These are phyloP conservation scores for Acleris emargana DNA, from an alignment of 2,888 invertebrate genomes.

Conservation along the genomic window DNA sequence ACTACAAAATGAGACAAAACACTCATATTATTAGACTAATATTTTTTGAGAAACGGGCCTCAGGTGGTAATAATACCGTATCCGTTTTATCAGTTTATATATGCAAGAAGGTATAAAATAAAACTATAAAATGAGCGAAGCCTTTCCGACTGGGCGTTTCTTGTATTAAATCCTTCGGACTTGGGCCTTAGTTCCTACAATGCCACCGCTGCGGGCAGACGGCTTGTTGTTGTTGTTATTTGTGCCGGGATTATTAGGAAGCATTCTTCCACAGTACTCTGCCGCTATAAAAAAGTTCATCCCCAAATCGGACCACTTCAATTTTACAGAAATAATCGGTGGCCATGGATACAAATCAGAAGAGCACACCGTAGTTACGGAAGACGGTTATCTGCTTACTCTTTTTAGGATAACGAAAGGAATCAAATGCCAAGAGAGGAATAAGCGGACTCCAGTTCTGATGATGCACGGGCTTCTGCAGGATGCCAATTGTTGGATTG, in stretches of 20 bases:
- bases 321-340: conserved; percentile 54
- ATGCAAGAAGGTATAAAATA: background rate
- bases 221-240: conserved; percentile 15
- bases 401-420: conserved; percentile 56
- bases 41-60: no score
- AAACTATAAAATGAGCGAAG: background rate
- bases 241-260: conserved; percentile 4
- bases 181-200: conserved; percentile 22
- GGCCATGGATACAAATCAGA: conserved; percentile 57
- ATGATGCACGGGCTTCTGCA: conserved; percentile 68
- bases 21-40: no score
- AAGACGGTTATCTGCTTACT: conserved; percentile 65
- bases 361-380: conserved; percentile 59
- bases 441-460: conserved; percentile 55
- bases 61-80: no score
- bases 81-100: no score
- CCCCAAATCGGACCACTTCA: conserved; percentile 37
- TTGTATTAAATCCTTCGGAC: conserved; percentile 10
- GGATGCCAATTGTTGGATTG: conserved; percentile 61
- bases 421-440: conserved; percentile 46
- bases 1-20: no score
- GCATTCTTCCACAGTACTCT: background rate
- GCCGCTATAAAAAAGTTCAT: background rate
- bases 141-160: conserved; percentile 21
- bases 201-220: conserved; percentile 16